Base-by-base conservation (phyloP, 2,797 vertebrate genomes). In the Philypnodon macrostomus region DNA sequence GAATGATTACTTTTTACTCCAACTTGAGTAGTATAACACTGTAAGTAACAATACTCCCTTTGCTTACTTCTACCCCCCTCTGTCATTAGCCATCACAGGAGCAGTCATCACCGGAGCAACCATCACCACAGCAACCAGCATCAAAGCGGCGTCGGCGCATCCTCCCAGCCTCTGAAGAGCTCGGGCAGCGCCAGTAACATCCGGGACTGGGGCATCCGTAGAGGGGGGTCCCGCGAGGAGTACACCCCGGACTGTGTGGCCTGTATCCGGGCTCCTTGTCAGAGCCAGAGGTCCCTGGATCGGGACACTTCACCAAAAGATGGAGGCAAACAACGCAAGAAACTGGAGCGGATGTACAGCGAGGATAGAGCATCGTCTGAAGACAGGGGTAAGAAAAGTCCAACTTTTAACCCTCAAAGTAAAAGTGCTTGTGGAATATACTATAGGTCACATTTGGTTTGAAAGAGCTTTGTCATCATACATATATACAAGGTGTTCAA, bases 281-380 rank as follows among this genome's bases (percentile, higher is more conserved):
- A 81, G 47, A 88, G 84, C 39, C 93, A 94, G 54, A 91, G 88
- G 15, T 92, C 92, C 33, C 89, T 95, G 4, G 93, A 95, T 56
- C 79, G 92, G 54, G 95, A 96, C n/a, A 91, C 88, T 21, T 88
- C 90, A 0, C 76, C 86, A 0, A 66, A 63, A 7, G 77, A 87
- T 0, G 63, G 66, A 18, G 80, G 73, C 29, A 90, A 91, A 1
- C 74, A 85, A 1, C 70, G 87, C 0, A 97, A 95, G 66, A 95
- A 95, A 77, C 89, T 98, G 78, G 94, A 97, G 86, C 88, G 95
- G 79, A 94, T 96, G 93, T 92, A 91, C 71, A 98, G 96, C 1
- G 91, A 97, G 0, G 96, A 98, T 52, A 87, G 89, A 7, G 85
- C 76, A 1, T 67, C 93, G 8, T 89, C 89, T 82, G 64, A 93